phyloP scores from a whole-genome alignment of 2,888 invertebrate genomes.

The Nomada fabriciana region DNA sequence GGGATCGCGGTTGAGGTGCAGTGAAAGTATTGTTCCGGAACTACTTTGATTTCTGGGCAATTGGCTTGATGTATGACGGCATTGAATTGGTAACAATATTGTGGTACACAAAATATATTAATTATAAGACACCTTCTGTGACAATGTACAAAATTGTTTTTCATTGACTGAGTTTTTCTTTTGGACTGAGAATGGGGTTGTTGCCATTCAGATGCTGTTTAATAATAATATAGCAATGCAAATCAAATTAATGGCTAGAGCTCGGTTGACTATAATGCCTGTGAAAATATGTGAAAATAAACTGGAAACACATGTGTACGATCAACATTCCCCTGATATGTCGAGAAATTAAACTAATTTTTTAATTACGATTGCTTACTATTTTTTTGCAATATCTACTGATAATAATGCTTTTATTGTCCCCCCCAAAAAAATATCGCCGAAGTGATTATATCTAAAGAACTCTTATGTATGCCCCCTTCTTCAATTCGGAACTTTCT shows the following conservation, averaged over 20 bases:
- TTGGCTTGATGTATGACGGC: background rate
- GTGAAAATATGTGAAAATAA: background rate
- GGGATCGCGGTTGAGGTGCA: background rate
- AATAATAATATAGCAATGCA: too few species aligned
- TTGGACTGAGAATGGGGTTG: too few species aligned
- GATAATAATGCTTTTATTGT: slow-evolving; percentile 9
- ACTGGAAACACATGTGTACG: background rate
- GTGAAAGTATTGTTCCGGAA: background rate
- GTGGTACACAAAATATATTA: too few species aligned
- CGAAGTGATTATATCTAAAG: slow-evolving; percentile 51
- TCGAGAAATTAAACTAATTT: slow-evolving; percentile 2
- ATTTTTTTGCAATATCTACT: slow-evolving; percentile 35
- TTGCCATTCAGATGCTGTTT: too few species aligned
- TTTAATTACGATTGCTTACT: slow-evolving; percentile 22
- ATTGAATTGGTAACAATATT: too few species aligned
- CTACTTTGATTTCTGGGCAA: background rate
- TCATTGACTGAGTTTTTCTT: too few species aligned
- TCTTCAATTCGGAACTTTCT: slow-evolving; percentile 51
- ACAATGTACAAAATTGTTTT: too few species aligned
- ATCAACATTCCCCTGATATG: too few species aligned
- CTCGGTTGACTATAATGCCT: too few species aligned
- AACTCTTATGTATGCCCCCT: slow-evolving; percentile 52
- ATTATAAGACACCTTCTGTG: too few species aligned
- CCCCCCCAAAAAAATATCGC: too few species aligned
- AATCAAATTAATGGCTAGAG: too few species aligned